Evolutionary conservation across 1,140 invertebrate species (phyloP), one percentile per base, ranked within the genome.

Genomic region (Lanistes nyassanus): DNA sequence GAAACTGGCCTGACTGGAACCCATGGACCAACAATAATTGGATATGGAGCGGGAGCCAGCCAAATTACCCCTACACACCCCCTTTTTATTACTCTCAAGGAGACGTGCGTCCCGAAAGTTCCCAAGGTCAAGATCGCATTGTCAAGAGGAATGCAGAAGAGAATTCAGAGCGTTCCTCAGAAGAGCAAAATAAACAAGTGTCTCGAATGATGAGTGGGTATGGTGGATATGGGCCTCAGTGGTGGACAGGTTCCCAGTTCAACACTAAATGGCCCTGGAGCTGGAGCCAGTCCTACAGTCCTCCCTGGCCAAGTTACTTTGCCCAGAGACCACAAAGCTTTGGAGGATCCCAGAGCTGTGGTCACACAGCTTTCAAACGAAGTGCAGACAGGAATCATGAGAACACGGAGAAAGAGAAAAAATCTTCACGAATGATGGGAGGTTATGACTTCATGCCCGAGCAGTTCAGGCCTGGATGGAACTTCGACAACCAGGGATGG

Each of bases 1-100:
- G 26, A 23, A 23, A 23, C 19, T 42, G 34, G 65, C 65, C 65
- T 23, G 19, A 37, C 23, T 23, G 34, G 31, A 34, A 29, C 31
- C 6, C n/a, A 29, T 64, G 62, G 65, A 67, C 39, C 65, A 39
- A 31, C 37, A 37, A 67, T 39, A 37, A 67, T 37, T n/a, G 37
- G 65, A 67, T 67, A n/a, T 67, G 65, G 65, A 42, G 7, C 31
- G 42, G 9, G 42, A 47, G 19, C 19, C 9, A 47, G 19, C 19
- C 9, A 47, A 47, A 16, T 16, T 0, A 13, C 42, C 42, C 9
- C 42, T 47, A 9, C 42, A 47, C 42, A 13, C 42, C 19, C 19
- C 42, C 42, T 6, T 9, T 47, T 9, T 47, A 47, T 16, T 9
- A 47, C 42, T 47, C 42, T 6, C 42, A 47, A 6, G 42, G 42